phyloP scores from a whole-genome alignment of 2,888 invertebrate species.

The Coecobrya sp. region DNA sequence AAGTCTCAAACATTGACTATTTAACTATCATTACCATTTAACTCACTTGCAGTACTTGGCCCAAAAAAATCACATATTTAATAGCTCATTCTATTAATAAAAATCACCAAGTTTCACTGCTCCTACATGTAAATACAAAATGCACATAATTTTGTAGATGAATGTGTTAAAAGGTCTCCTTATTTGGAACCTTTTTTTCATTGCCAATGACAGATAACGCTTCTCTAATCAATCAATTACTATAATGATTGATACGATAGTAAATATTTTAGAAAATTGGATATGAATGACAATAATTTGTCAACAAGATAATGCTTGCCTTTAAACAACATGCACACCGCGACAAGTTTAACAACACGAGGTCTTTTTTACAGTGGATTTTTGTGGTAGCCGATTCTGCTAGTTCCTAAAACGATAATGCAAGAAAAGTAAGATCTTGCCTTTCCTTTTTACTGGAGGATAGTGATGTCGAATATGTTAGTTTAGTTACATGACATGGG shows the following conservation, averaged over 20 bases:
- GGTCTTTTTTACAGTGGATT: not conserved
- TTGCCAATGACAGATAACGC: not conserved
- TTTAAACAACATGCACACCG: not conserved
- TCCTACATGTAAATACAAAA: no score
- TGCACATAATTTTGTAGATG: no score
- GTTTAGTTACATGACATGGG: not conserved
- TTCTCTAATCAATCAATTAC: not conserved
- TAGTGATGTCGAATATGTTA: not conserved
- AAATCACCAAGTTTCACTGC: no score
- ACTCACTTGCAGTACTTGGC: no score
- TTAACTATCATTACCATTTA: no score
- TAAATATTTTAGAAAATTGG: no score
- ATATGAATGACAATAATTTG: no score
- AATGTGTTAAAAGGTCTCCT: no score
- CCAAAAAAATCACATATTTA: no score
- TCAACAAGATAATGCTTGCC: not conserved
- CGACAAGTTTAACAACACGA: not conserved
- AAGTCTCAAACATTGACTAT: no score
- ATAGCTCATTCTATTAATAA: no score
- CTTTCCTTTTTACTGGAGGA: constrained; percentile 74
- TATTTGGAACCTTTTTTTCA: no score
- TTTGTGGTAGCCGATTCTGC: constrained; percentile 26
- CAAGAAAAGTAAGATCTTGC: constrained; percentile 56
- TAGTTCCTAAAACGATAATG: constrained; percentile 67
- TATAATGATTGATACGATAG: not conserved